These are phyloP conservation scores for Mareca penelope DNA, from an alignment of 2,797 vertebrate species.

Conservation along the genomic window DNA sequence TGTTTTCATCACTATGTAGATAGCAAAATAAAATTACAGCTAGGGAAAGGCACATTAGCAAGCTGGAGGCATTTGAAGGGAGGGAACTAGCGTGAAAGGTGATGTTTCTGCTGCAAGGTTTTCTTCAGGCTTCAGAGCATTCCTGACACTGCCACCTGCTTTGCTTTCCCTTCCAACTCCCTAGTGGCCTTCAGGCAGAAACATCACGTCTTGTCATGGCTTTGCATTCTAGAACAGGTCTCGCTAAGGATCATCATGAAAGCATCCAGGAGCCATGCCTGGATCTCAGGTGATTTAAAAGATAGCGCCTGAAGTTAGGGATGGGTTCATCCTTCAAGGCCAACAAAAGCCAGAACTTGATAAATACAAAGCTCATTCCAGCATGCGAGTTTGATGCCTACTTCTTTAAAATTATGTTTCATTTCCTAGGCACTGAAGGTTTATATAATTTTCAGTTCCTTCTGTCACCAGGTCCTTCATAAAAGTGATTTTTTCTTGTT, in stretches of 20 bases:
- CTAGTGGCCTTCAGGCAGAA: slow-evolving; percentile 5
- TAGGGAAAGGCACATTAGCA: neutral
- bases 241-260: neutral
- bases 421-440: neutral
- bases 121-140: neutral
- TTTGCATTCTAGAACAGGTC: neutral
- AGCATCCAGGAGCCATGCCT: neutral
- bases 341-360: neutral
- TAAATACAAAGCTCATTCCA: slow-evolving; percentile 19
- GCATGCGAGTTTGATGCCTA: neutral
- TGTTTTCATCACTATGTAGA: slow-evolving; percentile 10
- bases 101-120: slow-evolving; percentile 14
- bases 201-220: neutral
- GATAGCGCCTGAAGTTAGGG: slow-evolving; percentile 1
- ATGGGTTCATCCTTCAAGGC: neutral
- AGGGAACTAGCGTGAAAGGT: neutral
- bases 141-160: neutral
- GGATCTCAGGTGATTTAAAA: slow-evolving; percentile 15
- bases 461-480: neutral
- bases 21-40: slow-evolving; percentile 11
- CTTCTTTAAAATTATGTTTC: slow-evolving; percentile 25
- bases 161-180: neutral
- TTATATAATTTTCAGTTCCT: slow-evolving; percentile 20
- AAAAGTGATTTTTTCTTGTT: neutral
- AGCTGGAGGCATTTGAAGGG: neutral